Conservation (phyloP, 2,797 vertebrate genomes). For the Halcyon leucocephala region DNA sequence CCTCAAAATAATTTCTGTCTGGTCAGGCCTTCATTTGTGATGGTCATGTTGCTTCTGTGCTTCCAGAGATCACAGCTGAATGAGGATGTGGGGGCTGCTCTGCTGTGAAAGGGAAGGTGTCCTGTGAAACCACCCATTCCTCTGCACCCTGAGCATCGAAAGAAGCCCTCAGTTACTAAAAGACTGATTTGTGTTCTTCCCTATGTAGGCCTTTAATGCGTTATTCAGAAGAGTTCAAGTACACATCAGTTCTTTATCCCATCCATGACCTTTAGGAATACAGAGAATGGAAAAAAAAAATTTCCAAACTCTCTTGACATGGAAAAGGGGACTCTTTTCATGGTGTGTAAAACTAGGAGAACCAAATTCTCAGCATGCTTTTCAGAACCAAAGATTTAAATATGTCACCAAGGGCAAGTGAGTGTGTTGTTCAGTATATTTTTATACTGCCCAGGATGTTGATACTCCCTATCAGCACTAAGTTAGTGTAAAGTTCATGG, state of each 20-base stretch:
- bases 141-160: not conserved
- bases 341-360: not conserved
- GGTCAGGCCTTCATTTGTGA: not conserved
- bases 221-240: not conserved
- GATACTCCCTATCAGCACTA: not conserved
- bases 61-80: not conserved
- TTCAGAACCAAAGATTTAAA: not conserved
- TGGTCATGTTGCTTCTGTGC: not conserved
- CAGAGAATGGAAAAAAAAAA: not conserved
- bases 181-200: not conserved
- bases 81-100: not conserved
- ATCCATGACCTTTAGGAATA: not conserved
- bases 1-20: not conserved
- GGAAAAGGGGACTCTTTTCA: not conserved
- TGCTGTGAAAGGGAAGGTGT: not conserved
- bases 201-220: not conserved
- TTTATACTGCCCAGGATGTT: not conserved
- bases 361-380: not conserved
- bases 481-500: not conserved
- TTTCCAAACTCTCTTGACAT: not conserved
- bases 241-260: not conserved
- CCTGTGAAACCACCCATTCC: not conserved
- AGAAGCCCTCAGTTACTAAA: not conserved
- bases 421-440: not conserved
- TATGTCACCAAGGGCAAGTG: not conserved